A percentile compares a stretch with the other conserved stretches of the same genome.
Conservation (phyloP, 2,888 invertebrate genomes). For the Tipula unca region DNA sequence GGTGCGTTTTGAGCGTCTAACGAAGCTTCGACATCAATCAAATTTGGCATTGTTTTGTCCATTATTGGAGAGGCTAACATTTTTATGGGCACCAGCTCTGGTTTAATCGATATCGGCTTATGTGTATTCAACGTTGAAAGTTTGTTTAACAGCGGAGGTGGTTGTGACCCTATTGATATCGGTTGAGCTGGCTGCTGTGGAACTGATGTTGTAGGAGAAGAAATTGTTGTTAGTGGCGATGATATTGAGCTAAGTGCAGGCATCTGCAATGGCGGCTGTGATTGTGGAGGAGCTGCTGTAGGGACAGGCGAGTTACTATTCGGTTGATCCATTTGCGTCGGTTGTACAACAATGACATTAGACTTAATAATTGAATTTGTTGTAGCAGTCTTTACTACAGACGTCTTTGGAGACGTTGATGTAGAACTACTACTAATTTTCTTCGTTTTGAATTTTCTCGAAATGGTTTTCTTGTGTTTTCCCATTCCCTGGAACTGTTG, state of each 20-base stretch:
- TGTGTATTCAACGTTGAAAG: slow-evolving; percentile 21
- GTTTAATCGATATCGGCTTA: slow-evolving; percentile 24
- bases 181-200: slow-evolving; percentile 3
- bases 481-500: slow-evolving; percentile 56
- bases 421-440: neutral
- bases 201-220: neutral
- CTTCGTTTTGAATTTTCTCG: slow-evolving; percentile 31
- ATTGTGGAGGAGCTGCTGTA: neutral
- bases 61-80: neutral
- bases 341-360: slow-evolving; percentile 24
- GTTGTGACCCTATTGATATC: slow-evolving; percentile 17
- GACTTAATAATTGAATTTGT: slow-evolving; percentile 21
- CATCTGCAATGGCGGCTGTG: slow-evolving; percentile 22
- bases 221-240: neutral
- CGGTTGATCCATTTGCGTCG: slow-evolving; percentile 19
- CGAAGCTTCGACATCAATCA: slow-evolving; percentile 24
- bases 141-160: slow-evolving; percentile 24
- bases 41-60: slow-evolving; percentile 21
- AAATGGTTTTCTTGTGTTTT: slow-evolving; percentile 44
- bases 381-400: slow-evolving; percentile 23
- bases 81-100: slow-evolving; percentile 26
- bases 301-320: neutral
- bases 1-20: slow-evolving; percentile 25
- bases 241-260: slow-evolving; percentile 25
- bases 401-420: slow-evolving; percentile 24